These are phyloP conservation scores for Ecliptopera silaceata DNA, from an alignment of 2,888 invertebrate genomes.

Conservation along the genomic window DNA sequence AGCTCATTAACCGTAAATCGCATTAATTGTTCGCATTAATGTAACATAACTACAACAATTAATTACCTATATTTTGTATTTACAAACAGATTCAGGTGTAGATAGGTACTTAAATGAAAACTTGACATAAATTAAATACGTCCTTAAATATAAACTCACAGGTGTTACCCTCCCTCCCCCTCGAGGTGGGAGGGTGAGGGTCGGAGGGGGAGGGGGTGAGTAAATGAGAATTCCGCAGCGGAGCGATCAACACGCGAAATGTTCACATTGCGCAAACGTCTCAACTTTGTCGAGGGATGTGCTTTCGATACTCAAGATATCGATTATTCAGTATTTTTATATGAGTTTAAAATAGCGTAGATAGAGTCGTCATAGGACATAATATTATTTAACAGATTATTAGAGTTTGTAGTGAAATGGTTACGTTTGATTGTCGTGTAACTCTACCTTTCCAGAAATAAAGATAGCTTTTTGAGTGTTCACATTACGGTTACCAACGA, in stretches of 20 bases:
- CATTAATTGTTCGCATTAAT: too few relatives aligned
- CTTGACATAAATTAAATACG: slow-evolving; percentile 22
- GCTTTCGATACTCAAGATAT: background rate
- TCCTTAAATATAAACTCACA: slow-evolving; percentile 36
- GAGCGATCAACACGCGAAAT: slow-evolving; percentile 80
- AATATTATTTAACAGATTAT: too few relatives aligned
- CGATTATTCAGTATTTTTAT: background rate
- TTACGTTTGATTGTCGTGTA: too few relatives aligned
- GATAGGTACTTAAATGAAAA: background rate
- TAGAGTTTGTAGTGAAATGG: too few relatives aligned
- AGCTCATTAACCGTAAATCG: too few relatives aligned
- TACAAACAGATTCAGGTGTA: background rate
- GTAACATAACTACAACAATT: too few relatives aligned
- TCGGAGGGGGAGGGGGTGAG: slow-evolving; percentile 42
- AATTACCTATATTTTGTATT: too few relatives aligned
- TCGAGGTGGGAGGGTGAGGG: slow-evolving; percentile 39
- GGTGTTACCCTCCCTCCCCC: slow-evolving; percentile 38
- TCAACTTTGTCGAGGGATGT: slow-evolving; percentile 66
- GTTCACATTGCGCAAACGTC: slow-evolving; percentile 82
- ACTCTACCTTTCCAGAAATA: too few relatives aligned
- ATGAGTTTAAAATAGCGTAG: too few relatives aligned
- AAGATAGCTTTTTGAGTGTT: too few relatives aligned
- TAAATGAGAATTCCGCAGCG: slow-evolving; percentile 79
- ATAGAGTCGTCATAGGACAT: too few relatives aligned
- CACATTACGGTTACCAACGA: too few relatives aligned